These are phyloP conservation scores for Sebastes kiyomatsui DNA, from an alignment of 2,797 vertebrate genomes.

Conservation along the genomic window DNA sequence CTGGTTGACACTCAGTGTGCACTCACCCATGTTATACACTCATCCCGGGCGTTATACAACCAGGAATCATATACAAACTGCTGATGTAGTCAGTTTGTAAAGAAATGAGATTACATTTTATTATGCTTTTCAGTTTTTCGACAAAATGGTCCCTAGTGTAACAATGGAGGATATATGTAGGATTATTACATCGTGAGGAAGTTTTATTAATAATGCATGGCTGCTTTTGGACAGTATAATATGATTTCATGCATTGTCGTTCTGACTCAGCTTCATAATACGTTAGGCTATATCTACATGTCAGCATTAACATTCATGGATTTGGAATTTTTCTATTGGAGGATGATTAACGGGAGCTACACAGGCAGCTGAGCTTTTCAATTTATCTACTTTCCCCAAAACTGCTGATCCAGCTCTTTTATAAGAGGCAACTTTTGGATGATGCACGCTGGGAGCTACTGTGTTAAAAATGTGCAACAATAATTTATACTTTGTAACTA, in stretches of 20 bases:
- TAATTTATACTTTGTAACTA: not conserved
- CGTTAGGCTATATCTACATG: not conserved
- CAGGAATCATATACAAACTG: not conserved
- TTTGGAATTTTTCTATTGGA: not conserved
- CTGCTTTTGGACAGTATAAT: not conserved
- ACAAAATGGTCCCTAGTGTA: not conserved
- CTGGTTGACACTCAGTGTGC: not conserved
- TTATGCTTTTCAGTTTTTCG: not conserved
- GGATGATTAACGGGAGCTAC: not conserved
- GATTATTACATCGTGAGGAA: not conserved
- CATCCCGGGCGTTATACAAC: not conserved
- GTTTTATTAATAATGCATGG: constrained; percentile 1
- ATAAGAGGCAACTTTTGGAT: not conserved
- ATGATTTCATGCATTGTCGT: constrained; percentile 5
- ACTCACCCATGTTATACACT: not conserved
- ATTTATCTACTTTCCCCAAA: not conserved
- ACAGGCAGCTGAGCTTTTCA: not conserved
- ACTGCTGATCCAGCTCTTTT: constrained; percentile 12
- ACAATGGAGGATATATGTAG: not conserved
- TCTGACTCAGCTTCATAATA: not conserved
- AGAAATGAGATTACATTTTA: not conserved
- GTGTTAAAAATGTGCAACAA: not conserved
- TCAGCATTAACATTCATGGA: not conserved
- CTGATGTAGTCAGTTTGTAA: not conserved
- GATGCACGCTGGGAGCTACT: not conserved